Conservation (phyloP, 1,140 invertebrate genomes). For the Trypoxylus dichotomus region DNA sequence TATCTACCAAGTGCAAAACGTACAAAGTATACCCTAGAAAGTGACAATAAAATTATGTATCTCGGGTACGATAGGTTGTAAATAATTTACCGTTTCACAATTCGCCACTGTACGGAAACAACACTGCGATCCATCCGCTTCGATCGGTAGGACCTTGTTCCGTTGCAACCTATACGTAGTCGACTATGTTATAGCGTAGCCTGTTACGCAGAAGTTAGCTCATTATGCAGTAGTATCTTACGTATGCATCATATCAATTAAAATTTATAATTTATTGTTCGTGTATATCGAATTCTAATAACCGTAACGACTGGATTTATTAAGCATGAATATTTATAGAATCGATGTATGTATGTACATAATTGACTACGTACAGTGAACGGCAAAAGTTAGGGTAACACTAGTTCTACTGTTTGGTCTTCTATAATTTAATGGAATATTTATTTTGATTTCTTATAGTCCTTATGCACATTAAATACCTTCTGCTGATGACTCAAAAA, state of each 20-base stretch:
- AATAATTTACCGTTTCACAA: slow-evolving; percentile 14
- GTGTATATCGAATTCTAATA: slow-evolving; percentile 17
- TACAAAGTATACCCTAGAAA: background rate
- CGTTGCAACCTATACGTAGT: background rate
- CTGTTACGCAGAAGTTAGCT: background rate
- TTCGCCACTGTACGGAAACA: background rate
- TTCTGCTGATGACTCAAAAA: too few species aligned
- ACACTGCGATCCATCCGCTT: background rate
- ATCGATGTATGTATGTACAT: background rate
- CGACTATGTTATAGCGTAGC: background rate
- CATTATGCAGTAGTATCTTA: slow-evolving; percentile 17
- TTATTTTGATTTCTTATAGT: too few species aligned
- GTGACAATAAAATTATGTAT: background rate
- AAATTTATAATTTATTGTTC: slow-evolving; percentile 20
- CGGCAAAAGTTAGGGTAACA: too few species aligned
- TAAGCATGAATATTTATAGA: slow-evolving; percentile 18
- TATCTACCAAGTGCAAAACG: background rate
- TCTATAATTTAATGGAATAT: background rate
- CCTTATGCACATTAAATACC: too few species aligned
- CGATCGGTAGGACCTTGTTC: background rate
- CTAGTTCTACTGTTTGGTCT: too few species aligned
- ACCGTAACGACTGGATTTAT: slow-evolving; percentile 20
- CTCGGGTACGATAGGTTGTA: background rate
- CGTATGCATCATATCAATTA: slow-evolving; percentile 17
- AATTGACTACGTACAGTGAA: background rate